Percentiles rank a stretch among this genome's conserved stretches.
These are phyloP conservation scores for Hormaphis cornu DNA, from an alignment of 1,140 invertebrate genomes.

Conservation along the genomic window DNA sequence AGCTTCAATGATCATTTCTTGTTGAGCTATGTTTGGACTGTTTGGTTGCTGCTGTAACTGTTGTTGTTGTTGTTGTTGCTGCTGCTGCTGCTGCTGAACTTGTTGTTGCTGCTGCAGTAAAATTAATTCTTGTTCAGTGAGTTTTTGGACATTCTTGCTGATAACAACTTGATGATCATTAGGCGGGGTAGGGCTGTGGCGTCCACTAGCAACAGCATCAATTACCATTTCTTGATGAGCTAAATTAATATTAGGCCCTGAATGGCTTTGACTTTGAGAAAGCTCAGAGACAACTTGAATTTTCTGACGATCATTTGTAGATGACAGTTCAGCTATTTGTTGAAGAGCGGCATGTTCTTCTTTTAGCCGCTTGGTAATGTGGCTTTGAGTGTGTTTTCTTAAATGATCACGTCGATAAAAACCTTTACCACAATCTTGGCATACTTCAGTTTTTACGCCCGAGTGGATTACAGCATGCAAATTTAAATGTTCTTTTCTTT, in stretches of 20 bases:
- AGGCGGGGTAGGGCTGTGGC: not conserved
- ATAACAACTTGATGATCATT: slow-evolving; percentile 25
- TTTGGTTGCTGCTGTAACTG: slow-evolving; percentile 34
- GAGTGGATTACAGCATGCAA: slow-evolving; percentile 70
- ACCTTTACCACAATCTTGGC: slow-evolving; percentile 58
- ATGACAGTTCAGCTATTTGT: slow-evolving; percentile 24
- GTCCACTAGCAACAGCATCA: slow-evolving; percentile 4
- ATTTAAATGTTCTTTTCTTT: slow-evolving; percentile 69
- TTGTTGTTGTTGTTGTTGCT: slow-evolving; percentile 34
- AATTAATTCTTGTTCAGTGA: slow-evolving; percentile 31
- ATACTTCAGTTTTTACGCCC: slow-evolving; percentile 64
- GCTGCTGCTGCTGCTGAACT: slow-evolving; percentile 34
- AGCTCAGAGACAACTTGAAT: slow-evolving; percentile 30
- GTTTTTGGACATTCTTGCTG: slow-evolving; percentile 19
- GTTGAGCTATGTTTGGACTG: slow-evolving; percentile 16
- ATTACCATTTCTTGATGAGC: slow-evolving; percentile 23
- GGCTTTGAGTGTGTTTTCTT: slow-evolving; percentile 52
- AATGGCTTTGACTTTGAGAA: slow-evolving; percentile 21
- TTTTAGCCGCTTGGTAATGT: slow-evolving; percentile 58
- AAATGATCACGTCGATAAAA: slow-evolving; percentile 77
- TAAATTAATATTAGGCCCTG: slow-evolving; percentile 6
- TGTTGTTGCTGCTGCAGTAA: slow-evolving; percentile 33
- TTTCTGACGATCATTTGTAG: slow-evolving; percentile 33
- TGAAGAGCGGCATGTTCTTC: slow-evolving; percentile 46
- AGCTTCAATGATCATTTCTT: slow-evolving; percentile 27